phyloP scores from a whole-genome alignment of 2,113 vertebrate genomes.

The Alouatta palliata region DNA sequence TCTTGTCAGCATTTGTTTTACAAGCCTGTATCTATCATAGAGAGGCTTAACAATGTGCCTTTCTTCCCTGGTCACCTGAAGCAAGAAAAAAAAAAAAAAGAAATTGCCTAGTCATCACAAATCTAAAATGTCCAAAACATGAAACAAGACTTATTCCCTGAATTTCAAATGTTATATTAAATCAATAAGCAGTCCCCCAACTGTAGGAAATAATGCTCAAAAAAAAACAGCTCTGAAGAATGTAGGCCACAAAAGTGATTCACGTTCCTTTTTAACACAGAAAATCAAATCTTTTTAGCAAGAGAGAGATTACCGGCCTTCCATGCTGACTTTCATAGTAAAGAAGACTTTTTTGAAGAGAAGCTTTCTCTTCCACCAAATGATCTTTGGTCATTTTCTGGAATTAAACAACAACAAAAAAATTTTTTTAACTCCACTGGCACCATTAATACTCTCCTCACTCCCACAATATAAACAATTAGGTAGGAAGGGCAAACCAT shows the following conservation, averaged over 20 bases:
- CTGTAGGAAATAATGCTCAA: conserved; percentile 14
- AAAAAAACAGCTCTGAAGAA: conserved; percentile 16
- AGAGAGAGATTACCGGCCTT: conserved; percentile 88
- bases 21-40: conserved; percentile 96
- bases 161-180: conserved; percentile 36
- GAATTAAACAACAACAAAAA: conserved; percentile 2
- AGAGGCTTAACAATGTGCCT: conserved; percentile 96
- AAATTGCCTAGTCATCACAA: conserved; percentile 50
- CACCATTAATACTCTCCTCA: conserved; percentile 12
- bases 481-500: background rate
- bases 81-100: conserved; percentile 77
- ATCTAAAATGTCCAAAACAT: conserved; percentile 43
- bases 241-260: background rate
- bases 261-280: background rate
- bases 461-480: background rate
- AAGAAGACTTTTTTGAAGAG: conserved; percentile 97
- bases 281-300: conserved; percentile 46
- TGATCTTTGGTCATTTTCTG: conserved; percentile 99
- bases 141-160: background rate
- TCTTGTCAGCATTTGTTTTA: conserved; percentile 98
- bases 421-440: background rate
- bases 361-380: conserved; percentile 94
- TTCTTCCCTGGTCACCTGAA: conserved; percentile 95
- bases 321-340: conserved; percentile 97
- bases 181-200: background rate